These are phyloP conservation scores for Trachops cirrhosus DNA, from an alignment of 2,797 vertebrate genomes.

Conservation along the genomic window DNA sequence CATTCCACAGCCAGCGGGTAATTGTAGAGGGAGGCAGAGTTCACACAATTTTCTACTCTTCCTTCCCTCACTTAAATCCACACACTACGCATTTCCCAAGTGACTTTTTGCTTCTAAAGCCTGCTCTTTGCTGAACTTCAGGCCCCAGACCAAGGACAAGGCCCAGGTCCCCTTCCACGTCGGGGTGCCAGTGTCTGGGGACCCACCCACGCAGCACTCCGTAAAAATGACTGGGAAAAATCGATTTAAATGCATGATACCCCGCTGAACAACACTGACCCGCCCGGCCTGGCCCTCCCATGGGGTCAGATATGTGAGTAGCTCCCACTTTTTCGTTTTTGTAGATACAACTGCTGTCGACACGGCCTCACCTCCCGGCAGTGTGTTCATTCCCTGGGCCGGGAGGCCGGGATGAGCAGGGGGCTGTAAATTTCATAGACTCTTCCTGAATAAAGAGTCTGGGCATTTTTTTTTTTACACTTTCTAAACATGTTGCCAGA, in stretches of 20 bases:
- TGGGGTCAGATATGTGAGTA: background rate
- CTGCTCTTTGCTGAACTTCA: background rate
- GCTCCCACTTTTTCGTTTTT: background rate
- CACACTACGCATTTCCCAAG: background rate
- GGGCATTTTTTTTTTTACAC: background rate
- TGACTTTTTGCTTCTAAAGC: background rate
- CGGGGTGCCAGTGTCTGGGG: background rate
- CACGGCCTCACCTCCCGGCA: accelerated
- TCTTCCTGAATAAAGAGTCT: background rate
- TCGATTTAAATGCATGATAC: background rate
- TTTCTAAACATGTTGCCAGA: conserved; percentile 20
- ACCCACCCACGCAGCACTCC: background rate
- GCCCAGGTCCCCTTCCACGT: background rate
- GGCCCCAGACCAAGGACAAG: background rate
- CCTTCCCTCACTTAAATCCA: background rate
- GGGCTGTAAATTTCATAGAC: background rate
- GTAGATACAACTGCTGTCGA: background rate
- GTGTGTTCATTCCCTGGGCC: background rate
- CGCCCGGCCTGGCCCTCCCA: background rate
- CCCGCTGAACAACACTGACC: background rate
- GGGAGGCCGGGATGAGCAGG: too few species aligned
- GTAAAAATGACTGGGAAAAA: background rate
- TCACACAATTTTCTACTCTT: background rate
- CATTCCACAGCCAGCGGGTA: background rate
- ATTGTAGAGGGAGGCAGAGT: background rate